Percentiles rank a stretch among this genome's conserved stretches.
Conservation (phyloP, 30 jellyfish, hydroid and myxozoan species). For the Aurelia coerulea region DNA sequence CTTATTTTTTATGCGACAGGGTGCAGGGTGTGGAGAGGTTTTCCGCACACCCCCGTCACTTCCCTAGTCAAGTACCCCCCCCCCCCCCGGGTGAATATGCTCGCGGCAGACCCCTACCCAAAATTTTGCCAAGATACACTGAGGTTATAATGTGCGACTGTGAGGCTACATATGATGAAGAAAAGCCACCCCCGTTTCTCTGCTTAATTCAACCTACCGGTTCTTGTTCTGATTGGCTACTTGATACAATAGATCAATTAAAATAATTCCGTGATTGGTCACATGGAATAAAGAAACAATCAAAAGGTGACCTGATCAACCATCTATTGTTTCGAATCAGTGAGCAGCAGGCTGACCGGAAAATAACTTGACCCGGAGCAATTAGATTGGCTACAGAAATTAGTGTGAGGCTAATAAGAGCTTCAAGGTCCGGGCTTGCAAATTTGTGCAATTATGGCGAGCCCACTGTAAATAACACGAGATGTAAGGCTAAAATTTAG, state of each 20-base stretch:
- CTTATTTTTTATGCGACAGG: no score
- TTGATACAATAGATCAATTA: not conserved
- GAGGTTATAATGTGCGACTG: no score
- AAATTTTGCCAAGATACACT: no score
- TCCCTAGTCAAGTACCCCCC: no score
- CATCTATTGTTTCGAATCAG: conserved; percentile 28
- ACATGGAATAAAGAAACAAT: conserved; percentile 1
- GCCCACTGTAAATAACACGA: no score
- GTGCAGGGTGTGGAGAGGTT: no score
- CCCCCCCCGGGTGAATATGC: no score
- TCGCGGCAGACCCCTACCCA: no score
- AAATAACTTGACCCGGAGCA: conserved; percentile 25
- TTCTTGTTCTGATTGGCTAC: not conserved
- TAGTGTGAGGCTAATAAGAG: conserved; percentile 25
- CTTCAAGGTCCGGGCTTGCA: not conserved
- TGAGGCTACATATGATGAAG: no score
- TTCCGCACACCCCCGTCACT: no score
- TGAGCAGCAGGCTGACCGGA: conserved; percentile 16
- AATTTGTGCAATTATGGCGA: no score
- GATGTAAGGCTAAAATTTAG: no score
- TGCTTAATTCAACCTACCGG: not conserved
- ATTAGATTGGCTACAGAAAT: conserved; percentile 33
- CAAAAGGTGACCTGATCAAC: conserved; percentile 16
- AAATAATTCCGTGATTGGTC: conserved; percentile 25
- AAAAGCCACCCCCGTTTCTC: not conserved